Evolutionary conservation across 2,113 vertebrate genomes (phyloP).

Genomic region (Ovis aries): DNA sequence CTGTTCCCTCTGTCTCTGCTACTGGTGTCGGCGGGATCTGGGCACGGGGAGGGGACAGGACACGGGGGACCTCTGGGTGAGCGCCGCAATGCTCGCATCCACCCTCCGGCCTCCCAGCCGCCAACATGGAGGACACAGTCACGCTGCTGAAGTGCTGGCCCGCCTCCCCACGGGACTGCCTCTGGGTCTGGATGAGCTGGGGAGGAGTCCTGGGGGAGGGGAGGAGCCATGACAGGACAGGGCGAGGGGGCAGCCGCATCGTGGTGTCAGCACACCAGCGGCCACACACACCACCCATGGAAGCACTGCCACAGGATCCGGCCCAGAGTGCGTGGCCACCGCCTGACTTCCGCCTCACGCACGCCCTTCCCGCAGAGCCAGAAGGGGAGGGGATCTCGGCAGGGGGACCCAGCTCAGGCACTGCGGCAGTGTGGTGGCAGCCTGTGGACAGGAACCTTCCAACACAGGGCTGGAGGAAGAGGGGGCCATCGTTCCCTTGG

Average conservation of each 20-base stretch:
- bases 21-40: background rate
- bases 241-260: too few species aligned
- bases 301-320: background rate
- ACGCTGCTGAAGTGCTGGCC: background rate
- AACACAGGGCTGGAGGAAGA: background rate
- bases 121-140: background rate
- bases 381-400: background rate
- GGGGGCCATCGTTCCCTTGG: background rate
- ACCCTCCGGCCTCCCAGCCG: background rate
- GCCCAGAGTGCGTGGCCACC: background rate
- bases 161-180: background rate
- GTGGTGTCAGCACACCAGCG: background rate
- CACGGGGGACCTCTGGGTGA: background rate
- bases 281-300: too few species aligned
- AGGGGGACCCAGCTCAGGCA: background rate
- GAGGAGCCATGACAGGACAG: background rate
- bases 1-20: background rate
- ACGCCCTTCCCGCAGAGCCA: background rate
- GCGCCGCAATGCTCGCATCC: background rate
- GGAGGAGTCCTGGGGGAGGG: background rate
- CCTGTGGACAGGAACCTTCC: background rate
- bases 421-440: fast-evolving
- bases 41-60: background rate
- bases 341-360: fast-evolving
- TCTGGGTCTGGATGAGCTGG: background rate